Base-by-base conservation (phyloP, 2,888 invertebrate genomes). In the Lypha dubia region DNA sequence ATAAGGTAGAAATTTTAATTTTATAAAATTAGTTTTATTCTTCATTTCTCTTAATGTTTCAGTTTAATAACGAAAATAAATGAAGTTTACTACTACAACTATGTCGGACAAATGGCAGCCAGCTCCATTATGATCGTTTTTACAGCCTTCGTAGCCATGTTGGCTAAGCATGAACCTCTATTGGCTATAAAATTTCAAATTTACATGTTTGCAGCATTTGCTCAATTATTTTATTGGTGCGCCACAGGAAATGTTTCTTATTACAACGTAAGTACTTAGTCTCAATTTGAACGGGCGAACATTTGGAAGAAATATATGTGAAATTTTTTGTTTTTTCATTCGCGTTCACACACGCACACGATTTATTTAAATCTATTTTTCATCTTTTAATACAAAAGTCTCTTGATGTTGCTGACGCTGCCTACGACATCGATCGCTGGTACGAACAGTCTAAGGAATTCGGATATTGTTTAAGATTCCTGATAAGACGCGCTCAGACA, bases 181-280 rank as follows among this genome's bases (percentile, higher is more conserved):
- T 85, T 89, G 44, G 89, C 89, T 0, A 74, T 89, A 13, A 90
- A 91, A 65, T 91, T 91, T 86, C 84, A 88, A 35, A 77, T 88
- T 3, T 89, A 88, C 53, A 88, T 89, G 88, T 22, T 90, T 17
- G 68, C 88, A 3, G 87, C 87, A 5, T 89, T 91, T 6, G 49
- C 87, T 49, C 91, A 91, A 63, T 68, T 91, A 3, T 89, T 91
- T 53, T 88, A 88, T 38, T 91, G 90, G 90, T 91, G 91, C 75
- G 71, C 87, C 22, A 76, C 84, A 1, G 91, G 91, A 8, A 90
- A 88, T 58, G 74, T 88, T 75, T 89, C 89, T 3, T 87, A 87
- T 15, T 88, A 79, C 68, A 88, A 88, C 84, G 91, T 91, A 60
- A 84, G 87, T 65, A 46, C 11, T 53, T 24, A 24, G 8, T n/a